phyloP scores from a whole-genome alignment of 2,888 invertebrate species.

The Hartigia nigra region DNA sequence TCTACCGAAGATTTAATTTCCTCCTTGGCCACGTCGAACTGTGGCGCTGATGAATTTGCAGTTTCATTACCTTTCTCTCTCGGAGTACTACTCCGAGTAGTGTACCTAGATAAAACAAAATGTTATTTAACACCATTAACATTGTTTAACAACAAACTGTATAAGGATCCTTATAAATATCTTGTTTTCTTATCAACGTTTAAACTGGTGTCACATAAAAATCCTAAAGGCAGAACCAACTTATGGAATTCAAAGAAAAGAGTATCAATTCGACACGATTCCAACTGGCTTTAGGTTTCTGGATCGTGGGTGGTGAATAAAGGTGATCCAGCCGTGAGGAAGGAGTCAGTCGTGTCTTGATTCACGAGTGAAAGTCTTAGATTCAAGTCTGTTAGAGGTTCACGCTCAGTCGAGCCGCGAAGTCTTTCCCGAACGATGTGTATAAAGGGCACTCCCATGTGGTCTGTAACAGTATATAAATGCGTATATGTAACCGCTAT shows the following conservation, averaged over 20 bases:
- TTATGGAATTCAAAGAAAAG: neutral
- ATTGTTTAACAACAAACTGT: neutral
- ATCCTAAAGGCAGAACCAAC: neutral
- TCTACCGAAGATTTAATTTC: neutral
- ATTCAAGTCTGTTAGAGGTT: constrained; percentile 6
- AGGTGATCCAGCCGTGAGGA: constrained; percentile 16
- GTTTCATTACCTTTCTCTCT: neutral
- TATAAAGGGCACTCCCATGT: neutral
- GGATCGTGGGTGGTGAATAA: constrained; percentile 15
- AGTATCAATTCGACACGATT: neutral
- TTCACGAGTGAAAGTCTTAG: constrained; percentile 10
- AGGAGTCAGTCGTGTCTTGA: constrained; percentile 8
- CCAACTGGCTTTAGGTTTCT: neutral
- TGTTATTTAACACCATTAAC: neutral
- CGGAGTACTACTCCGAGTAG: too few species aligned
- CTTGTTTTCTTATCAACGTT: too few species aligned
- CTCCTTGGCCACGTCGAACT: neutral
- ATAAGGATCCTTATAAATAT: too few species aligned
- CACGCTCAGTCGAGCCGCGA: constrained; percentile 7
- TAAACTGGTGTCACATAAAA: too few species aligned
- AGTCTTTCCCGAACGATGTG: neutral
- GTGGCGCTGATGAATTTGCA: neutral
- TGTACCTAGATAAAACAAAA: neutral
- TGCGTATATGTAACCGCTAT: constrained; percentile 6
- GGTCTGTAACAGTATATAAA: neutral